Evolutionary conservation across 2,797 vertebrate genomes (phyloP), one percentile per base, ranked within the genome.

Genomic region (Cryptoprocta ferox): DNA sequence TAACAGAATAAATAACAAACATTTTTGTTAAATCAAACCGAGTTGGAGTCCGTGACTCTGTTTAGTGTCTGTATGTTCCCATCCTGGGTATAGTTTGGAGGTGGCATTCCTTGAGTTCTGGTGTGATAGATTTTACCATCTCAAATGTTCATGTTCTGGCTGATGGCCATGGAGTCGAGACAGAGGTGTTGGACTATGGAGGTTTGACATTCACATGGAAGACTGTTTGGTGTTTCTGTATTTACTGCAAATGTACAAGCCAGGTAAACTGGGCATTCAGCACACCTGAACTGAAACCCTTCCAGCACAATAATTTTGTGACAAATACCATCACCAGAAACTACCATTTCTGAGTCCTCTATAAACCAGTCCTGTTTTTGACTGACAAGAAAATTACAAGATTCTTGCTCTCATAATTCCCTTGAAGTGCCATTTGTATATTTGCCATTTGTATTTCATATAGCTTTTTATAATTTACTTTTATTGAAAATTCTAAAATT

Each of bases 71-170:
- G 24, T 86, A 13, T 24, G 10, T 42, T 76, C 42, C 56, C 26
- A 26, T 30, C 42, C 50, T 68, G 5, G 48, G 90, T 75, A 87
- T 37, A n/a, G 15, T 59, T 84, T 78, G 70, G 65, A 84, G 48
- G 39, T 59, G 75, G 48, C 61, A 70, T 92, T 96, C 91, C 80
- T 80, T 73, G 66, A 75, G 68, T 94, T 65, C 48, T 50, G 76
- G 32, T 92, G 30, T 83, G 79, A 92, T 30, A 84, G 56, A 84
- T 90, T 83, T 82, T 76, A 24, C 70, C 76, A 37, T 87, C 80
- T 92, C 88, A 87, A 48, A 68, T 68, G 50, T 89, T 94, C 93
- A 70, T 90, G 76, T 56, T 97, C 89, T 92, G 88, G 84, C 84
- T 82, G 56, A 94, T 50, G 18, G 13, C 28, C 13, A 16, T 70